Conservation (phyloP, 2,113 vertebrate species). For the Mastomys natalensis region DNA sequence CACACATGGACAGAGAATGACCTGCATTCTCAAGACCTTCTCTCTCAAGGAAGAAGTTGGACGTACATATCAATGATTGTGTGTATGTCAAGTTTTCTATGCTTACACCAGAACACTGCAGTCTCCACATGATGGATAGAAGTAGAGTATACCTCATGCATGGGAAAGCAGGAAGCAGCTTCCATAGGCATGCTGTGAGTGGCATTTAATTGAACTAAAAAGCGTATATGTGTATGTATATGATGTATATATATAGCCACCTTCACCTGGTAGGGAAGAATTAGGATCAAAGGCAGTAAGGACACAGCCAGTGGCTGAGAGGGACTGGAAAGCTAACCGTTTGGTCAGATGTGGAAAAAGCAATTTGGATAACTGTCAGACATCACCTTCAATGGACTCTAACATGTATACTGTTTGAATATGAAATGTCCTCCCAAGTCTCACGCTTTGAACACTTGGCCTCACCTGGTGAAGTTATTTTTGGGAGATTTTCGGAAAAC, state of each 20-base stretch:
- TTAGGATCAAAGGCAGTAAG: conserved; percentile 5
- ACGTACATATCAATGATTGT: background rate
- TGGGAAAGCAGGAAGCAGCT: background rate
- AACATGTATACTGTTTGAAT: background rate
- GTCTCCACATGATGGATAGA: background rate
- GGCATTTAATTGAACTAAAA: conserved; percentile 4
- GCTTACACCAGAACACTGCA: background rate
- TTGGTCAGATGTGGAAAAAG: background rate
- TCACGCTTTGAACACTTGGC: background rate
- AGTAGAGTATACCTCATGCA: background rate
- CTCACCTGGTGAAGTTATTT: background rate
- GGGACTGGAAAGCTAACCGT: background rate
- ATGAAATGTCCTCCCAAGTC: background rate
- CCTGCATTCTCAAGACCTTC: background rate
- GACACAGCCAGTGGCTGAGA: background rate
- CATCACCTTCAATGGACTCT: background rate
- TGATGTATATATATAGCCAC: background rate
- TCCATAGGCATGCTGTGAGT: background rate
- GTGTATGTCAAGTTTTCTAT: background rate
- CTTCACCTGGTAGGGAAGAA: background rate
- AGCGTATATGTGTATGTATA: background rate
- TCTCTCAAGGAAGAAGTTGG: background rate
- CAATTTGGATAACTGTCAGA: background rate
- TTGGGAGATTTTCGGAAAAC: background rate
- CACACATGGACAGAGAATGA: background rate